Conservation (phyloP, 2,888 invertebrate genomes). For the Pristionchus japonicus region DNA sequence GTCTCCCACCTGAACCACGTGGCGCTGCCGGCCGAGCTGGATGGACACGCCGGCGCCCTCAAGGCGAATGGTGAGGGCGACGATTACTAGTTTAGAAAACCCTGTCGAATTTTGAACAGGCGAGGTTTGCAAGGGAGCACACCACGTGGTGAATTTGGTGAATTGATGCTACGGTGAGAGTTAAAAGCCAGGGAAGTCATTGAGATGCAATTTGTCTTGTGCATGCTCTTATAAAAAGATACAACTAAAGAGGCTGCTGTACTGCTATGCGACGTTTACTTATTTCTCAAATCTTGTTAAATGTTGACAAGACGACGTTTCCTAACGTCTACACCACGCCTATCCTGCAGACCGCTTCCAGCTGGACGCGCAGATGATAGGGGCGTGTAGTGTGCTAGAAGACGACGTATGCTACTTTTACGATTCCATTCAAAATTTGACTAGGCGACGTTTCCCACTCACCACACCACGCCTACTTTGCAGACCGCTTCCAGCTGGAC, state of each 20-base stretch:
- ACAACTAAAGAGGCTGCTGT: too few relatives aligned
- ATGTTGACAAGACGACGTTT: neutral
- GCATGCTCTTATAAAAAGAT: too few relatives aligned
- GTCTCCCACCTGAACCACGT: constrained; percentile 70
- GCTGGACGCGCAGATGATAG: constrained; percentile 67
- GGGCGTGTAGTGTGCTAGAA: too few relatives aligned
- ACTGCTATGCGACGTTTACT: neutral
- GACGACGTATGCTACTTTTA: neutral
- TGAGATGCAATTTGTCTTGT: too few relatives aligned
- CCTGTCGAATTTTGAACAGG: neutral
- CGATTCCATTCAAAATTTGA: neutral
- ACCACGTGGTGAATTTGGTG: neutral
- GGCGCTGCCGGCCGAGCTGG: constrained; percentile 60
- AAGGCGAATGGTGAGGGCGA: constrained; percentile 7
- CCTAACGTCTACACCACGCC: neutral
- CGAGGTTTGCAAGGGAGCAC: neutral
- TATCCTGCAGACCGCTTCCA: constrained; percentile 59
- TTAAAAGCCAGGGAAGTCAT: too few relatives aligned
- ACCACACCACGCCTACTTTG: neutral
- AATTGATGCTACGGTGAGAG: neutral
- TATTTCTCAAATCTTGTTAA: neutral
- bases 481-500: constrained; percentile 65
- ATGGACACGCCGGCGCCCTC: constrained; percentile 18
- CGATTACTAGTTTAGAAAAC: neutral
- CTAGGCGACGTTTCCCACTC: neutral